Evolutionary conservation across 1,140 invertebrate genomes (phyloP).

Genomic region (Teleogryllus occipitalis): DNA sequence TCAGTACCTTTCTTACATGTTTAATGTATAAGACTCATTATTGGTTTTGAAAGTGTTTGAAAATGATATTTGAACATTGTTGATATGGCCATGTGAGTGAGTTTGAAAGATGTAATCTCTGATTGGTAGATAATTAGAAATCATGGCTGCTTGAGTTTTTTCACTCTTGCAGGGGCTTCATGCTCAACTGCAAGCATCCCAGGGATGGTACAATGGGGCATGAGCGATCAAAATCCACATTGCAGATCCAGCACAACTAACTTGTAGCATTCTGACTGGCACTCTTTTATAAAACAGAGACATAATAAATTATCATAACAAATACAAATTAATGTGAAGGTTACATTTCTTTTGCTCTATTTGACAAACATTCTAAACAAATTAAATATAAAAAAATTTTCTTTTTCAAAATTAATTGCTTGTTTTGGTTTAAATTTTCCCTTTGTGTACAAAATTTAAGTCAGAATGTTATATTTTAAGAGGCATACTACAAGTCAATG

Average conservation of each 20-base stretch:
- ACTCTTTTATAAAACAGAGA: not conserved
- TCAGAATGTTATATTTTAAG: not conserved
- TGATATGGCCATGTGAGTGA: not conserved
- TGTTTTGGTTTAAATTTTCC: too few relatives aligned
- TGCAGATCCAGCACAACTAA: constrained; percentile 1
- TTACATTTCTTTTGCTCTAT: not conserved
- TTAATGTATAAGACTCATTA: not conserved
- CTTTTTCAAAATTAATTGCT: too few relatives aligned
- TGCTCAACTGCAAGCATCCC: not conserved
- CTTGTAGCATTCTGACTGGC: not conserved
- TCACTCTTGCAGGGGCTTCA: not conserved
- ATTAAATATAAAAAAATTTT: not conserved
- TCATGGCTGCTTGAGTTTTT: not conserved
- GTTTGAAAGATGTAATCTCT: not conserved
- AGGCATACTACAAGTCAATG: not conserved
- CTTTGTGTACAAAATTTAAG: too few relatives aligned
- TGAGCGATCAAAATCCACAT: not conserved
- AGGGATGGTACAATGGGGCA: not conserved
- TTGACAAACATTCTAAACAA: not conserved
- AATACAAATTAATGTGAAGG: not conserved
- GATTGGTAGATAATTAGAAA: not conserved
- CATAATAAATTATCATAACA: not conserved
- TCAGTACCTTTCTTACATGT: not conserved
- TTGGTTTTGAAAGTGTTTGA: not conserved
- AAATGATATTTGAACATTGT: not conserved